A percentile compares a stretch with the other conserved stretches of the same genome.
Evolutionary conservation across 64 coral and sea anemone genomes (phyloP).

Genomic region (Stichodactyla mertensii): DNA sequence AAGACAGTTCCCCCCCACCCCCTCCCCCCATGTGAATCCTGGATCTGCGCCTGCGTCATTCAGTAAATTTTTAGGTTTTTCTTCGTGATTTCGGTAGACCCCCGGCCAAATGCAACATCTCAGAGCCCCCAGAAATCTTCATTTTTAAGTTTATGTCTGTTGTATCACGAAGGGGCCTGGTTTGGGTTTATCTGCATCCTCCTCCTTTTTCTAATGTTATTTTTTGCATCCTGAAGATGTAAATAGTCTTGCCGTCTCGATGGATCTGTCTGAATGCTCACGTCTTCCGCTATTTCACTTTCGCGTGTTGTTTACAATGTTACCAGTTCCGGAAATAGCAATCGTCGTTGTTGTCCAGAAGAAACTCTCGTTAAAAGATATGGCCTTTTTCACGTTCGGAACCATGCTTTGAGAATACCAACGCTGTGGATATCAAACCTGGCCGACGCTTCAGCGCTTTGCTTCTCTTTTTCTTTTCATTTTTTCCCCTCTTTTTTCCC

Average conservation of each 20-base stretch:
- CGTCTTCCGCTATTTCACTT: constrained; percentile 8
- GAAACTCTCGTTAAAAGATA: not conserved
- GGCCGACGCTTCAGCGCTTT: not conserved
- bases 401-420: not conserved
- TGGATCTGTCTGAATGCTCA: not conserved
- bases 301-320: constrained; percentile 3
- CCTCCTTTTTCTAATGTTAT: not conserved
- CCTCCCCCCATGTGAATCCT: too few relatives aligned
- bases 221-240: not conserved
- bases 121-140: too few relatives aligned
- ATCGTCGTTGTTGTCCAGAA: not conserved
- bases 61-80: too few relatives aligned
- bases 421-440: not conserved
- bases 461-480: not conserved
- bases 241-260: not conserved
- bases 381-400: not conserved
- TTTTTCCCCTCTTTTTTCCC: not conserved
- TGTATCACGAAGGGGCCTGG: too few relatives aligned
- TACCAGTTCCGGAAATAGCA: not conserved
- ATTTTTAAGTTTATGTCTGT: too few relatives aligned
- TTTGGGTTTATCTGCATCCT: not conserved
- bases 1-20: too few relatives aligned
- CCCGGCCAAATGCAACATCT: too few relatives aligned
- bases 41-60: too few relatives aligned
- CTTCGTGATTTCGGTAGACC: too few relatives aligned